Base-by-base conservation (phyloP, 2,113 vertebrate genomes). In the Halcyon malimbica region DNA sequence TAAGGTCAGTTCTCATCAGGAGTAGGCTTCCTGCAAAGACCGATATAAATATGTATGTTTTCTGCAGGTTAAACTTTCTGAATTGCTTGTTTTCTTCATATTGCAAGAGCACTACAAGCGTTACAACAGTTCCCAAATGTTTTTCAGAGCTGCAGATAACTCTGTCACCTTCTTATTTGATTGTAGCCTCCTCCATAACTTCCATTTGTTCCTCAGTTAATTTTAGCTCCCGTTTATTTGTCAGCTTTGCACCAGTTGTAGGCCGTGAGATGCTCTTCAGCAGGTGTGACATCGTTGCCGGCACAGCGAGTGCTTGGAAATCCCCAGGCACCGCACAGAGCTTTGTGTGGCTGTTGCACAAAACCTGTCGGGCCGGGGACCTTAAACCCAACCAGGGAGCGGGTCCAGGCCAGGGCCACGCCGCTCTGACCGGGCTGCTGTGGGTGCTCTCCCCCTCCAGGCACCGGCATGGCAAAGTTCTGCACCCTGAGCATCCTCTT, bases 401-500 rank as follows among this genome's bases (percentile, higher is more conserved):
- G 1, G 46, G 9, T 20, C 44, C 0, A 8, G 16, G 21, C 48
- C 42, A 44, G 54, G 17, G 25, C 15, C 44, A 4, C 0, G 0
- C 13, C 3, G 5, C 17, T 42, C 53, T 83, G 53, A 78, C 46
- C 7, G 0, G 12, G 44, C 25, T 84, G 63, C 14, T 29, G 11
- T 1, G 12, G 33, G 9, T 37, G 26, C 6, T 24, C 24, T 71
- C 26, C 10, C 42, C n/a, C 33, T 53, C 13, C 84, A 97, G 96
- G 89, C 1, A 0, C 65, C 0, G 0, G 15, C 46, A 21, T 2
- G 91, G 77, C 2, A 0, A 76, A 31, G 17, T 67, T 95, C 65
- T 0, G 35, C 41, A 10, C 70, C 44, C 67, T 96, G 42, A 78
- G 94, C 78, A 2, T 91, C 75, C 42, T 96, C 62, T 91, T 97